Evolutionary conservation across 2,797 vertebrate genomes (phyloP).

Genomic region (Acropternis orthonyx): DNA sequence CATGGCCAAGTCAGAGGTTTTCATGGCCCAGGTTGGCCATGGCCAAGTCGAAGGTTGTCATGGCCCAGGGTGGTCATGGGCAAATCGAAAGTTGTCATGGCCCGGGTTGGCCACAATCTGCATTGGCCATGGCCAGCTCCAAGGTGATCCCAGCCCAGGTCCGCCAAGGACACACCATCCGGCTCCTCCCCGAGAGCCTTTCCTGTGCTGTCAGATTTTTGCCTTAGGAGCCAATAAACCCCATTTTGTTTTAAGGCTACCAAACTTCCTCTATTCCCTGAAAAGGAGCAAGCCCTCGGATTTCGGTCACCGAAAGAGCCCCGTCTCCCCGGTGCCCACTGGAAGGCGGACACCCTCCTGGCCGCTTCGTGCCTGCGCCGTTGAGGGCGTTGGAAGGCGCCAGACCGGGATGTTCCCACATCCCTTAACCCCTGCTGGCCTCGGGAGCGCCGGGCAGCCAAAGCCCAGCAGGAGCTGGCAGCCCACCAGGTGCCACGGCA

Average conservation of each 20-base stretch:
- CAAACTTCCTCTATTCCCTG: background rate
- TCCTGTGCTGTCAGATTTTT: background rate
- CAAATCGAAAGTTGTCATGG: background rate
- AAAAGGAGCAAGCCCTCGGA: background rate
- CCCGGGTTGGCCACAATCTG: background rate
- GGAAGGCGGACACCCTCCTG: accelerated
- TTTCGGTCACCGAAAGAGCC: constrained; percentile 34
- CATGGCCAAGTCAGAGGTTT: background rate
- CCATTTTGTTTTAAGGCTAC: background rate
- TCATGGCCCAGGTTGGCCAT: background rate
- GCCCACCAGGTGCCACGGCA: background rate
- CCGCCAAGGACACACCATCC: background rate
- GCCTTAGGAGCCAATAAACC: background rate
- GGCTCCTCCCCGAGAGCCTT: background rate
- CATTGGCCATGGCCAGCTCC: accelerated
- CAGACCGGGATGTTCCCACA: background rate
- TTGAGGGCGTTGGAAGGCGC: accelerated
- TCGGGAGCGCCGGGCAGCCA: accelerated
- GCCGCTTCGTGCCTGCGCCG: accelerated
- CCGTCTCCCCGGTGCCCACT: background rate
- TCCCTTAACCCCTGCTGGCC: background rate
- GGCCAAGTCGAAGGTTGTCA: background rate
- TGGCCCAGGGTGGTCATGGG: background rate
- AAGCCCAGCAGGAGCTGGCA: background rate
- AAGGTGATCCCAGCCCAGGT: accelerated